Percentiles rank a stretch among this genome's conserved stretches.
These are phyloP conservation scores for Microcebus tavaratra DNA, from an alignment of 2,113 vertebrate species.

Conservation along the genomic window DNA sequence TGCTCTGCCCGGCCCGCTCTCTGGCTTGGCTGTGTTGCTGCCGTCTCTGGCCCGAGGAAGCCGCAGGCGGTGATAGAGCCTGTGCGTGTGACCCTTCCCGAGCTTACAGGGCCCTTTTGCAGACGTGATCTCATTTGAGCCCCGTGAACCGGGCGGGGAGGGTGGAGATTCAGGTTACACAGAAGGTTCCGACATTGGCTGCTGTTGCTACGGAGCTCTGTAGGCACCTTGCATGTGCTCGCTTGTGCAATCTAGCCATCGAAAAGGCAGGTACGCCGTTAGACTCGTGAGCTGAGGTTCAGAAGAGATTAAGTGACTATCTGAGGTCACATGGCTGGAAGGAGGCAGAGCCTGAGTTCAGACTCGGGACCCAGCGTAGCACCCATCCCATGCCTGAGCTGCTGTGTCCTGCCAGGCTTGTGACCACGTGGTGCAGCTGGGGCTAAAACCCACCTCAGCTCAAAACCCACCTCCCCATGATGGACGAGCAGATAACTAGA, in stretches of 20 bases:
- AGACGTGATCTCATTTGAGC: constrained; percentile 20
- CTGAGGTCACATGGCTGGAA: background rate
- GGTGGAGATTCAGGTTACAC: background rate
- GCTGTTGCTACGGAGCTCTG: rapidly evolving
- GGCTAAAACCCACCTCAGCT: background rate
- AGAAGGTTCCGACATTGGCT: background rate
- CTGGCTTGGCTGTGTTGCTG: background rate
- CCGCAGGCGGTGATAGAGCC: background rate
- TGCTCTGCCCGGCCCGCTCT: background rate
- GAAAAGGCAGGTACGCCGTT: background rate
- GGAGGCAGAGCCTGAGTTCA: background rate
- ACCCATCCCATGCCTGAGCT: background rate
- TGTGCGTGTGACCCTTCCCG: background rate
- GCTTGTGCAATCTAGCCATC: rapidly evolving
- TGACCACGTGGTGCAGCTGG: rapidly evolving
- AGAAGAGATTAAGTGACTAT: background rate
- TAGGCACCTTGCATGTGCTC: background rate
- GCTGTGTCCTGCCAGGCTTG: background rate
- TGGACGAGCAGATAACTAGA: background rate
- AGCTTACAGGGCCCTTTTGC: background rate
- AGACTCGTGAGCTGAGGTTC: background rate
- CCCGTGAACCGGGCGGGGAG: background rate
- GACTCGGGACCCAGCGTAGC: background rate
- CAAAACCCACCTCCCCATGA: background rate
- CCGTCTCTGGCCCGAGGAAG: background rate